Percentiles rank a stretch among this genome's conserved stretches.
Evolutionary conservation across 2,888 invertebrate genomes (phyloP).

Genomic region (Parnassius glacialis): DNA sequence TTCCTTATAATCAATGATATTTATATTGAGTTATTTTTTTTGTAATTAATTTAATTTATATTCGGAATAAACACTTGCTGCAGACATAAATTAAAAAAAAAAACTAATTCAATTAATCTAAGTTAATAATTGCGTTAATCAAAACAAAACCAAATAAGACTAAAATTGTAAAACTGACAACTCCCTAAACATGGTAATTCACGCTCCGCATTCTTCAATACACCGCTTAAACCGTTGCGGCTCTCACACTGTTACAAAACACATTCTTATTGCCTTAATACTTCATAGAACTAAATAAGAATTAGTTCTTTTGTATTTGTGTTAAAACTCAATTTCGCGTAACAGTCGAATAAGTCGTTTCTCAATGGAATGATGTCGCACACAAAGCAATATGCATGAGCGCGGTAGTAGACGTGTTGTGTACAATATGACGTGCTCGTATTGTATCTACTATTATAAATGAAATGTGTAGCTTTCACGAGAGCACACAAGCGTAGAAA

Average conservation of each 20-base stretch:
- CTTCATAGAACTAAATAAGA: conserved; percentile 33
- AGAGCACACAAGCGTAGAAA: conserved; percentile 66
- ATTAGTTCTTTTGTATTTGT: conserved; percentile 28
- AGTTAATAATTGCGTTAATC: conserved; percentile 37
- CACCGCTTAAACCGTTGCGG: conserved; percentile 62
- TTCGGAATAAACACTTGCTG: too few relatives aligned
- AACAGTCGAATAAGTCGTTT: conserved; percentile 39
- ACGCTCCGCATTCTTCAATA: conserved; percentile 78
- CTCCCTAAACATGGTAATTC: conserved; percentile 78
- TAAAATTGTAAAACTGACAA: conserved; percentile 73
- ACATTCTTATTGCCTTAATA: conserved; percentile 64
- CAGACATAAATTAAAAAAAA: not conserved
- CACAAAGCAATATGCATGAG: conserved; percentile 66
- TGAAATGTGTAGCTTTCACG: conserved; percentile 80
- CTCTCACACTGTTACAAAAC: conserved; percentile 61
- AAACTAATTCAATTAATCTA: conserved; percentile 29
- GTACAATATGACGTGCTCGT: conserved; percentile 74
- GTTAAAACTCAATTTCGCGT: conserved; percentile 38
- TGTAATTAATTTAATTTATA: too few relatives aligned
- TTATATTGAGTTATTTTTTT: too few relatives aligned
- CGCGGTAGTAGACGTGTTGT: conserved; percentile 68
- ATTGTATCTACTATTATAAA: conserved; percentile 76
- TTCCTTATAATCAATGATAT: too few relatives aligned
- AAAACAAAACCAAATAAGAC: conserved; percentile 57
- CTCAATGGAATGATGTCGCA: conserved; percentile 45